Conservation (phyloP, 1,140 invertebrate genomes). For the Macrobrachium rosenbergii region DNA sequence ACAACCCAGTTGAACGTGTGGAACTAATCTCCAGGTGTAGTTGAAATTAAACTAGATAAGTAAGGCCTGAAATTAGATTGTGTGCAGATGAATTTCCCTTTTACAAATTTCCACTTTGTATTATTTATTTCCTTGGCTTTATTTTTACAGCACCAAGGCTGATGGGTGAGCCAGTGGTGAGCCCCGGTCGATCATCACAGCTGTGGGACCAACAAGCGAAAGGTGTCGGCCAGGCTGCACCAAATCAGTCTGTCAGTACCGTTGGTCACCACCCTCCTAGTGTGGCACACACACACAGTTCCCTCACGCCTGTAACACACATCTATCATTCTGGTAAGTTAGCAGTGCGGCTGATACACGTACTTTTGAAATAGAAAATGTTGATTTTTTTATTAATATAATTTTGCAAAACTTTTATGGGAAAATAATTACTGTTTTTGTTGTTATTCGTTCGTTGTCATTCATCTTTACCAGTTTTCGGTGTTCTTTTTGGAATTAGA, state of each 20-base stretch:
- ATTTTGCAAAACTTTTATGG: too few relatives aligned
- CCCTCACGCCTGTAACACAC: constrained; percentile 27
- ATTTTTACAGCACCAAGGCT: constrained; percentile 29
- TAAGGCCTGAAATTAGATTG: not conserved
- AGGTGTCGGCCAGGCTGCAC: constrained; percentile 24
- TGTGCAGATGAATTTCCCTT: not conserved
- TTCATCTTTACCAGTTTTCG: too few relatives aligned
- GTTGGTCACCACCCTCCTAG: constrained; percentile 27
- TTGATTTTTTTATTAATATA: too few relatives aligned
- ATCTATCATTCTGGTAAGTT: constrained; percentile 36
- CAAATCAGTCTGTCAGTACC: constrained; percentile 12
- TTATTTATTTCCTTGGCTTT: not conserved
- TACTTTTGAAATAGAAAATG: not conserved
- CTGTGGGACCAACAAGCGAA: constrained; percentile 44
- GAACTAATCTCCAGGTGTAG: too few relatives aligned
- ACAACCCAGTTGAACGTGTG: too few relatives aligned
- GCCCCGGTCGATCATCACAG: constrained; percentile 36
- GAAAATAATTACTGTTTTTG: too few relatives aligned
- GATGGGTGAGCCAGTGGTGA: constrained; percentile 45
- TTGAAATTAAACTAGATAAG: too few relatives aligned
- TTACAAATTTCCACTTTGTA: not conserved
- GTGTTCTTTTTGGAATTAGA: too few relatives aligned
- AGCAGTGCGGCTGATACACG: not conserved
- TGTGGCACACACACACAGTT: constrained; percentile 18
- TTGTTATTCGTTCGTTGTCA: too few relatives aligned